phyloP scores from a whole-genome alignment of 23 tunicate genomes.

The Ascidia mentula region DNA sequence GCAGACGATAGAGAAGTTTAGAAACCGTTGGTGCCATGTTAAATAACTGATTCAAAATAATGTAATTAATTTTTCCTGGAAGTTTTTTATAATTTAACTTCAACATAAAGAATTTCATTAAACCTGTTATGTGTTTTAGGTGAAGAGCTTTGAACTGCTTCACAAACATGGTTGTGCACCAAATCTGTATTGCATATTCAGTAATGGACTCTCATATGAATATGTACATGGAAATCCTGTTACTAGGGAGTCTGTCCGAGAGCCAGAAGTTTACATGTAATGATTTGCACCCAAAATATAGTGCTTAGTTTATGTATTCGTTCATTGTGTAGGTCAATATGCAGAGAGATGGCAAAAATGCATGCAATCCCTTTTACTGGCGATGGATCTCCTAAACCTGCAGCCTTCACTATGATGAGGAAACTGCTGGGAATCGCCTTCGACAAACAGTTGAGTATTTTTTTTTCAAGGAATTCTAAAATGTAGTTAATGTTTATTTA shows the following conservation, averaged over 20 bases:
- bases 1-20: too few species aligned
- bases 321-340: slow-evolving; percentile 24
- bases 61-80: too few species aligned
- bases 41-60: too few species aligned
- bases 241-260: slow-evolving; percentile 36
- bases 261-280: slow-evolving; percentile 45
- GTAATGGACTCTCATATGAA: slow-evolving; percentile 81
- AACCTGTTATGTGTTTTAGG: slow-evolving; percentile 26
- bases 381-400: slow-evolving; percentile 24
- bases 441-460: not conserved
- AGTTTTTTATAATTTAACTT: too few species aligned
- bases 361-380: slow-evolving; percentile 48
- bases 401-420: slow-evolving; percentile 19
- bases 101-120: not conserved
- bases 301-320: not conserved
- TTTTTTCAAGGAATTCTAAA: too few species aligned
- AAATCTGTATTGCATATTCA: slow-evolving; percentile 67
- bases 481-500: too few species aligned
- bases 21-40: too few species aligned
- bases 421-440: slow-evolving; percentile 39
- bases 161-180: slow-evolving; percentile 78
- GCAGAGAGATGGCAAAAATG: slow-evolving; percentile 69
- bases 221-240: slow-evolving; percentile 63
- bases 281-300: not conserved
- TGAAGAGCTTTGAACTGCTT: slow-evolving; percentile 48